Percentiles rank a stretch among this genome's conserved stretches.
These are phyloP conservation scores for Trinectes maculatus DNA, from an alignment of 2,113 vertebrate genomes.

Conservation along the genomic window DNA sequence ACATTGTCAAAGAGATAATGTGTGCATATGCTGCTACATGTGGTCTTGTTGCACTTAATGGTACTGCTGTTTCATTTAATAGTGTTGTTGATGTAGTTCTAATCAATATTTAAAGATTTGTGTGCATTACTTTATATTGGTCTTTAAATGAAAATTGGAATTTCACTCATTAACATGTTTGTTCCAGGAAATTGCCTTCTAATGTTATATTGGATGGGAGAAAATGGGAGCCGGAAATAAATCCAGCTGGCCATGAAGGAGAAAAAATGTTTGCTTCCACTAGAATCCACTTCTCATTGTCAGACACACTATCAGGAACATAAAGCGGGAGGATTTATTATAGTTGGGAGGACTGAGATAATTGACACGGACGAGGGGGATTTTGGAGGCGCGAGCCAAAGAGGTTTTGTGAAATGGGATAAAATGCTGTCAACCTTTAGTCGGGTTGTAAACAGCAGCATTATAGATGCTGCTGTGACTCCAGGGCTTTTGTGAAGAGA, in stretches of 20 bases:
- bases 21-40: slow-evolving; percentile 20
- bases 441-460: slow-evolving; percentile 1
- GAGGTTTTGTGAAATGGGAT: slow-evolving; percentile 23
- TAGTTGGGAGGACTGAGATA: slow-evolving; percentile 24
- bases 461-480: not conserved
- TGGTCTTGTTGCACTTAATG: slow-evolving; percentile 9
- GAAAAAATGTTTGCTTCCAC: slow-evolving; percentile 17
- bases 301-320: slow-evolving; percentile 28
- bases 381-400: slow-evolving; percentile 19
- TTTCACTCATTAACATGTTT: slow-evolving; percentile 39
- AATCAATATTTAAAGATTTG: slow-evolving; percentile 59
- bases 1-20: slow-evolving; percentile 26
- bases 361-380: slow-evolving; percentile 14
- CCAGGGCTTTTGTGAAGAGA: not conserved
- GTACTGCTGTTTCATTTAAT: slow-evolving; percentile 3
- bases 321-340: slow-evolving; percentile 45
- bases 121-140: slow-evolving; percentile 10
- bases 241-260: not conserved
- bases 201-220: slow-evolving; percentile 12
- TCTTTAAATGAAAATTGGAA: slow-evolving; percentile 17
- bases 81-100: not conserved
- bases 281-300: slow-evolving; percentile 14
- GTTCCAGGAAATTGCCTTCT: slow-evolving; percentile 26
- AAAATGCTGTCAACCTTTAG: slow-evolving; percentile 23
- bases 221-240: not conserved